Base-by-base conservation (phyloP, 1,140 invertebrate genomes). In the Zaprionus ghesquierei region DNA sequence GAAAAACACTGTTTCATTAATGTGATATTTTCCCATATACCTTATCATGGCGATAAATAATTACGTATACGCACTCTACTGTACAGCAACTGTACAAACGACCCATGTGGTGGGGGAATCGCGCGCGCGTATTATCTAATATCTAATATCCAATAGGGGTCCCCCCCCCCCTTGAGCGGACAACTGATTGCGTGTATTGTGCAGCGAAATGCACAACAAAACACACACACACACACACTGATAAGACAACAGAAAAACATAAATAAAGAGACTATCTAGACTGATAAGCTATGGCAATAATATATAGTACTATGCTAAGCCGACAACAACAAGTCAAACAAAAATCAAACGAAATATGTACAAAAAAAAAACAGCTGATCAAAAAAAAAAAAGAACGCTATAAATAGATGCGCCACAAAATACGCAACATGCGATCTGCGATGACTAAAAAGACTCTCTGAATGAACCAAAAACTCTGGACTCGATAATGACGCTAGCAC, bases 401-500 rank as follows among this genome's bases (percentile, higher is more conserved):
- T 20, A n/a, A 22, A 33, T 29, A 33, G 12, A 35, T 15, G 29
- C 20, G 10, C 20, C 13, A 62, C 15, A 29, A 60, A 62, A 62
- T 55, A 50, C 44, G 53, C 31, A 58, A 65, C 50, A 61, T 50
- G 62, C 38, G 80, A 76, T 84, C 55, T 68, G 61, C 31, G 62
- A 77, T 85, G 73, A 77, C 73, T 80, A 77, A 77, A 66, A n/a
- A n/a, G 13, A 15, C 6, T 41, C 15, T 41, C 59, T 71, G 18
- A 65, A 69, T 81, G 59, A 77, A 73, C 69, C 59, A 60, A 63
- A 75, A 63, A 71, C 44, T 79, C 35, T 76, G 33, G 25, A 50
- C 44, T 41, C 44, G 46, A 46, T 50, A 50, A 35, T 8, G 22
- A 51, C 8, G 25, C 35, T 27, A 46, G n/a, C 12, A 5, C 8